These are phyloP conservation scores for Eumaeus atala DNA, from an alignment of 1,140 invertebrate species.

Conservation along the genomic window DNA sequence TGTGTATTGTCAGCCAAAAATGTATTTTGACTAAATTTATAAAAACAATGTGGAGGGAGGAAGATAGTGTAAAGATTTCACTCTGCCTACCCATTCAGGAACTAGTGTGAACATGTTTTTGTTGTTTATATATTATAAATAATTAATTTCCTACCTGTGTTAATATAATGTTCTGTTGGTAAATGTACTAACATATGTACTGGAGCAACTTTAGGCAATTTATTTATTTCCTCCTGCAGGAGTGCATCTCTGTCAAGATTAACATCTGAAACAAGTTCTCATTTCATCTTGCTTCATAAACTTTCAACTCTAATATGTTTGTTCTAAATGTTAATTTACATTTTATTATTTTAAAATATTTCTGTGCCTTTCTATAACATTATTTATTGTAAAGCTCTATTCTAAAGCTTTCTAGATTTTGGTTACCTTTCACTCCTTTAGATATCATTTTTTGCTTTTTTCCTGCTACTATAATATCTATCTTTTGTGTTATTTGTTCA, in stretches of 20 bases:
- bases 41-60: no score
- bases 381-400: background rate
- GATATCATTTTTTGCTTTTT: constrained; percentile 61
- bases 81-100: no score
- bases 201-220: constrained; percentile 71
- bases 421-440: constrained; percentile 56
- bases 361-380: no score
- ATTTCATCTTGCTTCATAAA: no score
- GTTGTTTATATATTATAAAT: no score
- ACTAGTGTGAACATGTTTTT: no score
- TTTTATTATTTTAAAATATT: no score
- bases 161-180: constrained; percentile 45
- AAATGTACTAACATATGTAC: constrained; percentile 74
- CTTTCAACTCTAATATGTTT: no score
- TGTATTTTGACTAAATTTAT: no score
- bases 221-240: constrained; percentile 77
- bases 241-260: constrained; percentile 71
- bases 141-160: constrained; percentile 32
- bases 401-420: constrained; percentile 1
- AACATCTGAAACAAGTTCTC: constrained; percentile 39
- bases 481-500: constrained; percentile 66
- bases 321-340: no score
- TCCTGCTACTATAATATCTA: constrained; percentile 67
- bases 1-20: no score
- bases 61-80: no score